Percentiles rank a stretch among this genome's conserved stretches.
Conservation (phyloP, 2,888 invertebrate species). For the Crematogaster levior region DNA sequence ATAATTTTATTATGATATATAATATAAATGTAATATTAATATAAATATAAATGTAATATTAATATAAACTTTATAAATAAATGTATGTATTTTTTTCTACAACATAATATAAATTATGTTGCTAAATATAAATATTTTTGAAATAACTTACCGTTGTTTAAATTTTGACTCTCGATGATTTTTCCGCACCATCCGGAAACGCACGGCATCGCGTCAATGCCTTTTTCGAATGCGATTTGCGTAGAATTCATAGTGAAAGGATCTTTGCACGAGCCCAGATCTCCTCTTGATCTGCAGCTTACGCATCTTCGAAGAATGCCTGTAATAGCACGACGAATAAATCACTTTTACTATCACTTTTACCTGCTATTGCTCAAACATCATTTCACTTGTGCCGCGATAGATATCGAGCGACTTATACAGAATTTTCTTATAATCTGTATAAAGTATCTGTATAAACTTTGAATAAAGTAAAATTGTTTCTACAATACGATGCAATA, state of each 20-base stretch:
- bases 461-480: background rate
- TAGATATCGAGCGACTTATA: background rate
- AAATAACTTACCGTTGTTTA: constrained; percentile 89
- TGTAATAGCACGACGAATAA: constrained; percentile 81
- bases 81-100: constrained; percentile 3
- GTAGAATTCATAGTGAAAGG: constrained; percentile 93
- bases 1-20: constrained; percentile 5
- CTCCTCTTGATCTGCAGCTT: constrained; percentile 94
- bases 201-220: constrained; percentile 92
- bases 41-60: background rate
- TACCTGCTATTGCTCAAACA: background rate
- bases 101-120: background rate
- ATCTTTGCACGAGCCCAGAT: constrained; percentile 95
- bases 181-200: constrained; percentile 98
- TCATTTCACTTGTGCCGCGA: constrained; percentile 17
- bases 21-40: background rate
- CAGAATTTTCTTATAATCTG: background rate
- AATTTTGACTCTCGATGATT: constrained; percentile 93
- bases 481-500: background rate
- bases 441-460: too few species aligned
- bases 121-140: background rate
- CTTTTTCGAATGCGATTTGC: constrained; percentile 90
- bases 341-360: constrained; percentile 50
- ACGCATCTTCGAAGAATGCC: constrained; percentile 92
- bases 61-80: background rate